phyloP scores from a whole-genome alignment of 2,888 invertebrate species.

The Physocephala rufipes region DNA sequence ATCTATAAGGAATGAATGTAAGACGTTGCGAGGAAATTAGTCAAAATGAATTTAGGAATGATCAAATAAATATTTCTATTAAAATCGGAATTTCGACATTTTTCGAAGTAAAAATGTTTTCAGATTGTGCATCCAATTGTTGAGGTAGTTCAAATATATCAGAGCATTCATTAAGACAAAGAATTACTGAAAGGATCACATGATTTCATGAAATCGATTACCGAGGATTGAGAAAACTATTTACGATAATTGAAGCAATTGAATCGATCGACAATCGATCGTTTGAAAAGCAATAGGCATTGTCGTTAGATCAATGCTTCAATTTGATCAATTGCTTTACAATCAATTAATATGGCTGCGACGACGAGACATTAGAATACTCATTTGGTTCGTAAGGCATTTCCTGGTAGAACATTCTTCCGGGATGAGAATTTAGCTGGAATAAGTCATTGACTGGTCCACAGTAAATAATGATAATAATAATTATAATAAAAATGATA shows the following conservation, averaged over 20 bases:
- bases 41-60: no score
- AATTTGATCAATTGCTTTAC: conserved; percentile 13
- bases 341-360: conserved; percentile 26
- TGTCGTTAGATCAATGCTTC: not conserved
- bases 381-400: conserved; percentile 8
- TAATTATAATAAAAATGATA: no score
- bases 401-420: conserved; percentile 30
- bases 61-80: no score
- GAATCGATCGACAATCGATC: conserved; percentile 5
- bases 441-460: conserved; percentile 5
- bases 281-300: no score
- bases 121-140: conserved; percentile 57
- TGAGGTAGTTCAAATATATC: no score
- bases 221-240: not conserved
- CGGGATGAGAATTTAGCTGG: conserved; percentile 8
- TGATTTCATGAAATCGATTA: not conserved
- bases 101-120: no score
- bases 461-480: not conserved
- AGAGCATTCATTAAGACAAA: not conserved
- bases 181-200: conserved; percentile 9
- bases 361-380: not conserved
- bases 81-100: no score
- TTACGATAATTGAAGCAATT: conserved; percentile 23
- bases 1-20: no score
- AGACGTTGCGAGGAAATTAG: no score